Evolutionary conservation across 2,113 vertebrate species (phyloP).

Genomic region (Strix aluco): DNA sequence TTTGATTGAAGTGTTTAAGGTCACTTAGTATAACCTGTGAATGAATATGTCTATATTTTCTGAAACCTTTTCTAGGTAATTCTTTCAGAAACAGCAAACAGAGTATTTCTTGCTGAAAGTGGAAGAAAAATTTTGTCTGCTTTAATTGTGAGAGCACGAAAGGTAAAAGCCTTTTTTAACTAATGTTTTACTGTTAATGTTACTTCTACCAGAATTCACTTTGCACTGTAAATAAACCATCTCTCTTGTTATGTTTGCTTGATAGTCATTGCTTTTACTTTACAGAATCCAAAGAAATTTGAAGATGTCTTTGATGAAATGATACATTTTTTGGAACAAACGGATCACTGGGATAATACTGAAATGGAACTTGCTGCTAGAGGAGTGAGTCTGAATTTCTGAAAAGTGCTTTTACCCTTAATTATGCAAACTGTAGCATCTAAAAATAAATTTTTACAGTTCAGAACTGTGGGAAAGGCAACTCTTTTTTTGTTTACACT

Average conservation of each 20-base stretch:
- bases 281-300: constrained; percentile 93
- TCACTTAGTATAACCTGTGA: background rate
- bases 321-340: constrained; percentile 90
- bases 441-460: background rate
- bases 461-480: constrained; percentile 11
- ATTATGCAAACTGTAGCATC: background rate
- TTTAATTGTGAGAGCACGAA: constrained; percentile 88
- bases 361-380: constrained; percentile 89
- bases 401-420: background rate
- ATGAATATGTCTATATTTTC: background rate
- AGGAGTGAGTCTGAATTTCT: constrained; percentile 80
- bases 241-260: background rate
- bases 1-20: background rate
- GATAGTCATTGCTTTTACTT: background rate
- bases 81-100: constrained; percentile 86
- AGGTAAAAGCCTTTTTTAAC: constrained; percentile 77
- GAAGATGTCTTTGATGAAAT: constrained; percentile 96
- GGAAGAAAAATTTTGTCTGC: constrained; percentile 93
- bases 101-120: constrained; percentile 88
- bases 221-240: background rate
- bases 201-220: background rate
- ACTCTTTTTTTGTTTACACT: background rate
- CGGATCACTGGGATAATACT: constrained; percentile 91
- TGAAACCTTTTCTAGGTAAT: constrained; percentile 80
- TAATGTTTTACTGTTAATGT: background rate